phyloP scores from a whole-genome alignment of 1,140 invertebrate genomes.

The Camponotus floridanus region DNA sequence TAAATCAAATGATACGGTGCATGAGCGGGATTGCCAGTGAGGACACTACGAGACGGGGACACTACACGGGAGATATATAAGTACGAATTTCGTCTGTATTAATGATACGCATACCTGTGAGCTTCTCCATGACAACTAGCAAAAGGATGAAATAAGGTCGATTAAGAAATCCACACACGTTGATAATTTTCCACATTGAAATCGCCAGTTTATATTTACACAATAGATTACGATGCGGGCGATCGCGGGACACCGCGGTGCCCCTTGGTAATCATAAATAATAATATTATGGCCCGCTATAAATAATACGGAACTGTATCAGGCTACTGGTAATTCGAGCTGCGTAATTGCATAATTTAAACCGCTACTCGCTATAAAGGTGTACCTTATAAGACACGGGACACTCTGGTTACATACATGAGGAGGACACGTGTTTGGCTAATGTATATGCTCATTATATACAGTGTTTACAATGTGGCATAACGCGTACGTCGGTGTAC shows the following conservation, averaged over 20 bases:
- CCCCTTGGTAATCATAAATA: constrained; percentile 65
- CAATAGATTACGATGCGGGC: constrained; percentile 67
- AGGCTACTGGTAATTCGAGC: constrained; percentile 61
- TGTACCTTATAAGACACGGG: constrained; percentile 49
- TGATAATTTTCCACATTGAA: constrained; percentile 82
- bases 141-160: constrained; percentile 76
- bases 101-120: constrained; percentile 86
- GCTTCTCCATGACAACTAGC: constrained; percentile 88
- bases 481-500: constrained; percentile 58
- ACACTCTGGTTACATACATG: constrained; percentile 70
- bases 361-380: constrained; percentile 56
- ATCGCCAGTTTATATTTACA: constrained; percentile 85
- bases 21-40: background rate
- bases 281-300: constrained; percentile 55
- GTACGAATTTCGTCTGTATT: constrained; percentile 44
- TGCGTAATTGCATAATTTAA: constrained; percentile 63
- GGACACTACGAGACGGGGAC: background rate
- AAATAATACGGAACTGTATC: constrained; percentile 53
- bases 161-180: constrained; percentile 80
- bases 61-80: background rate
- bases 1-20: background rate
- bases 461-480: constrained; percentile 73
- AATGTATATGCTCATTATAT: constrained; percentile 65
- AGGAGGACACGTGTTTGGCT: constrained; percentile 59
- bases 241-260: constrained; percentile 8